Base-by-base conservation (phyloP, 2,797 vertebrate species). In the Labroides dimidiatus region DNA sequence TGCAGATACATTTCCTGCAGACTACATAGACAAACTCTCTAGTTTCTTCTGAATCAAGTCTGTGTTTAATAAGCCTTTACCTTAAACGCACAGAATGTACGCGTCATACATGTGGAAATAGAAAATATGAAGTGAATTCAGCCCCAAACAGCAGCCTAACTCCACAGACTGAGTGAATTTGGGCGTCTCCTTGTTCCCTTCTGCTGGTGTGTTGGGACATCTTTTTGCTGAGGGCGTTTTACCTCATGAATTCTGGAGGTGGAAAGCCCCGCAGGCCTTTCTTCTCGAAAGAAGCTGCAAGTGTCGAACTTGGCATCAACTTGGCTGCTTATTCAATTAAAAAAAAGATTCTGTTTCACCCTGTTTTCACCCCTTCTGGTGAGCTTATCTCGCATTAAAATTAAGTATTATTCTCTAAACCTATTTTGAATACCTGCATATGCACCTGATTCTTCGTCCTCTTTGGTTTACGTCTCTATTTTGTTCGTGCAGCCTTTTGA, bases 171-270 rank as follows among this genome's bases (percentile, higher is more conserved):
- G 56, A 60, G 52, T 66, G 62, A 72, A 66, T 73, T 70, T 80
- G 50, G 69, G 68, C 64, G 27, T 64, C 61, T 83, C 63, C 58
- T 59, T 52, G 58, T 71, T 72, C 51, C 45, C 74, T 39, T 27
- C 72, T 70, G 66, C 72, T 82, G 77, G n/a, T 66, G 69, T 78
- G 81, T 77, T 61, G 82, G 85, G 79, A 89, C 91, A 78, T 82
- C 75, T 83, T 88, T 77, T 89, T 62, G 90, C 92, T 89, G 58
- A 65, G 81, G 91, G 92, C 85, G 9, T 77, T 90, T 89, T 89
- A 76, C 43, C 75, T 91, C 85, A 92, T 89, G 41, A 89, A 93
- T 93, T 91, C 78, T 77, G 84, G 77, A 89, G 86, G 80, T 84
- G 84, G 77, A 85, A 90, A 81, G 50, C 80, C 91, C 93, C 59